Evolutionary conservation across 2,113 vertebrate species (phyloP), one percentile per base, ranked within the genome.

Genomic region (Sorex fumeus): DNA sequence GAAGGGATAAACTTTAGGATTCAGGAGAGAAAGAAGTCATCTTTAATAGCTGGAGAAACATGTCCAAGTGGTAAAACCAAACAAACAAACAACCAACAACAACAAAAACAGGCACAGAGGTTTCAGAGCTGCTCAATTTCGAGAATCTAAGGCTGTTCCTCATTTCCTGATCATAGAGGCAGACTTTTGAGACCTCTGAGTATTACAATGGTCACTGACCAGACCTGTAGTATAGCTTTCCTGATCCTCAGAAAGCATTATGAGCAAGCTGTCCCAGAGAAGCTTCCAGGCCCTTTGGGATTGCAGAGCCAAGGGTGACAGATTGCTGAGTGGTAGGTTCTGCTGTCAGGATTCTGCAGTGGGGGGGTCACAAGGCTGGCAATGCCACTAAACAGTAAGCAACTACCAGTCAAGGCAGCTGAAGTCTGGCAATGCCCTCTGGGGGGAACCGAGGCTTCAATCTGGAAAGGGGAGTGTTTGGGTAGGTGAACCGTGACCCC

Each of bases 1-100:
- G 45, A 34, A 88, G 30, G 15, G 30, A 47, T 67, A 40, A 79
- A 57, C 19, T 74, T 84, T 84, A 71, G 84, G 36, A 67, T 84
- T 84, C 10, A 16, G n/a, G 57, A 77, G 66, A 74, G 7, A 84
- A 60, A 84, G 40, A n/a, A 15, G 30, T 36, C 45, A 70, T 53
- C 25, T 76, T 77, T 66, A 30, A 75, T 25, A 34, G 84, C 21
- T 71, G 53, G 72, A 30, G 27, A 67, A 88, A 57, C 19, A 27
- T 30, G 36, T 60, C 36, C 40, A n/a, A 78, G 32, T 66, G 25
- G 36, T 76, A n/a, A 79, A 36, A 60, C 18, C 27, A 27, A 84
- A 36, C 67, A 60, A 12, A 40, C 40, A 40, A 40, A 40, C 40
- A 84, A 36, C 67, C 47, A 12, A 40, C 40, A 40, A 40, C n/a